Base-by-base conservation (phyloP, 1,140 invertebrate genomes). In the Arctopsyche grandis region DNA sequence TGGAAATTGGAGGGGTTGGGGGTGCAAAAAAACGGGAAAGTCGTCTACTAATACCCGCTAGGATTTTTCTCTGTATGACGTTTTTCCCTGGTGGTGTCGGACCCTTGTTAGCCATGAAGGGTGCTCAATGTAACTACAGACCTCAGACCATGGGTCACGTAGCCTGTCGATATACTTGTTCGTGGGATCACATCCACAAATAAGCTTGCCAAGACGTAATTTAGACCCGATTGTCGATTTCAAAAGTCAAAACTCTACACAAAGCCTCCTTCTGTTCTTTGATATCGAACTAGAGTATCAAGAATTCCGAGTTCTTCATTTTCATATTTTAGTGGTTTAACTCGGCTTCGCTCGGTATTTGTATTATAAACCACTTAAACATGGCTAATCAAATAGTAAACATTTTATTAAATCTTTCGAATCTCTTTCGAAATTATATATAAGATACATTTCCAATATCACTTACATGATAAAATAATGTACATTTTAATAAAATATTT, bases 91-190 rank as follows among this genome's bases (percentile, higher is more conserved):
- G 46, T 21, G 48, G 71, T 56, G 71, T 74, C 71, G 71, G 24
- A 74, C 71, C 71, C 71, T 74, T 74, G 71, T 74, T 74, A 74
- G 44, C 21, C 5, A 48, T 26, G 71, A 74, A 74, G 71, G 71
- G 71, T 74, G 43, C 56, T 74, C 46, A 12, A 9, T 74, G 48
- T 56, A 74, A 74, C 46, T 74, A 74, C 71, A 74, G 44, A 24
- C 46, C 69, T n/a, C 69, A 46, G 69, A 48, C 69, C 46, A 46
- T 21, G 22, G 71, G 44, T 74, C 44, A 29, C 48, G 71, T 48
- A 19, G 26, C 10, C 71, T 56, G 46, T 56, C 44, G 21, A 74
- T 74, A 74, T n/a, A 48, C 21, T 74, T 26, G 46, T 1, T 4
- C 12, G 9, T 70, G 14, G 14, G 69, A 38, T 16, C 69, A 70